A percentile compares a stretch with the other conserved stretches of the same genome.
phyloP scores from a whole-genome alignment of 2,888 invertebrate genomes.

The Galeopsomyia nigrocyanea region DNA sequence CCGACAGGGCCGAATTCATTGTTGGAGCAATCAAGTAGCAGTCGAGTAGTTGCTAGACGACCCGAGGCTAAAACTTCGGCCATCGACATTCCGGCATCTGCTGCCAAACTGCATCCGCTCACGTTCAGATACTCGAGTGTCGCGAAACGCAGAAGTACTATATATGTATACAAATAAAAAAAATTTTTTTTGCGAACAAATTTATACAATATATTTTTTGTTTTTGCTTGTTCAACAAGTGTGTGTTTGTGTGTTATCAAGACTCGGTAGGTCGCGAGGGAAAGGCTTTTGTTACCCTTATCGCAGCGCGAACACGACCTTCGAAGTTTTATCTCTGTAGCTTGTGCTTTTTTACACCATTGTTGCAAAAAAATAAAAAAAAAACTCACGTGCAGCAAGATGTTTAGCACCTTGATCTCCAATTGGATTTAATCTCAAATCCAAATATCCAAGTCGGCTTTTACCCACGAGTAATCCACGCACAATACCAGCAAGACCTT shows the following conservation, averaged over 20 bases:
- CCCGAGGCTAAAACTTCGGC: slow-evolving; percentile 57
- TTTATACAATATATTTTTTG: no score
- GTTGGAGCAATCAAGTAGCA: slow-evolving; percentile 59
- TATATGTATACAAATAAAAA: no score
- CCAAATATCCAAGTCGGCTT: slow-evolving; percentile 61
- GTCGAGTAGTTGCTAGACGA: slow-evolving; percentile 46
- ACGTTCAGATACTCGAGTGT: slow-evolving; percentile 57
- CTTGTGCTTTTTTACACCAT: neutral
- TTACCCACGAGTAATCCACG: slow-evolving; percentile 67
- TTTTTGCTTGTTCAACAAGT: no score
- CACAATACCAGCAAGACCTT: slow-evolving; percentile 71
- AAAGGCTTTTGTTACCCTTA: neutral
- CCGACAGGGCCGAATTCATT: slow-evolving; percentile 59
- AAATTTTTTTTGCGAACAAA: no score
- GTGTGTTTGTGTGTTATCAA: no score
- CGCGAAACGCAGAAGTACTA: slow-evolving; percentile 57
- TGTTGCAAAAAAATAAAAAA: neutral
- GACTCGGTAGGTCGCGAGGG: no score
- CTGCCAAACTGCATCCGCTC: slow-evolving; percentile 58
- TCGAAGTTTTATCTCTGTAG: neutral
- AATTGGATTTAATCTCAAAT: slow-evolving; percentile 76
- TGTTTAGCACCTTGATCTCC: slow-evolving; percentile 71
- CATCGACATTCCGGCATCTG: slow-evolving; percentile 55
- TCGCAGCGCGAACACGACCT: neutral
- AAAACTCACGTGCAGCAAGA: slow-evolving; percentile 58